Conservation (phyloP, 23 tunicate genomes). For the Clavelina lepadiformis region DNA sequence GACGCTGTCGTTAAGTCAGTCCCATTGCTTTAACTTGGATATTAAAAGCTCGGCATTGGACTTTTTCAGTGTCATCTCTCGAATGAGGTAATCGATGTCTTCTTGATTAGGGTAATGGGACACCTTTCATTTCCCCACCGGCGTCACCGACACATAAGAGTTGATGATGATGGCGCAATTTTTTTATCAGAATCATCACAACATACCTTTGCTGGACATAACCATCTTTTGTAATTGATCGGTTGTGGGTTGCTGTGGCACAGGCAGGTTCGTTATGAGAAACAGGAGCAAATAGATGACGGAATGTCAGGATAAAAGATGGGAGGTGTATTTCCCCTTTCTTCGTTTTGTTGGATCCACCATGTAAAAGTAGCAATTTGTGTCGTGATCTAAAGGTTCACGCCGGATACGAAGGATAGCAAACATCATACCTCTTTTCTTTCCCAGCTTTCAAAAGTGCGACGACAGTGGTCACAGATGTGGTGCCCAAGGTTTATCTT, state of each 20-base stretch:
- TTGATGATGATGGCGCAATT: constrained; percentile 4
- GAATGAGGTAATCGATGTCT: constrained; percentile 7
- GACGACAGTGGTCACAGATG: constrained; percentile 10
- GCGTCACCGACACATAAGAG: neutral
- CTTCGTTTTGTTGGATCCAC: too few relatives aligned
- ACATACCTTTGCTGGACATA: constrained; percentile 11
- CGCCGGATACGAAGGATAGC: constrained; percentile 14
- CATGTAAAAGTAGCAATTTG: constrained; percentile 12
- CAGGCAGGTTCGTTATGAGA: constrained; percentile 4
- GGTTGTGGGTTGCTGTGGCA: constrained; percentile 12
- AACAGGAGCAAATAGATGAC: too few relatives aligned
- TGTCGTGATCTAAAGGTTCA: constrained; percentile 10
- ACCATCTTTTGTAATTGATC: too few relatives aligned
- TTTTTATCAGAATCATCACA: constrained; percentile 2
- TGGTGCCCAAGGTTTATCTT: too few relatives aligned
- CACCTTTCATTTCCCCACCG: neutral
- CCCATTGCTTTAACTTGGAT: too few relatives aligned
- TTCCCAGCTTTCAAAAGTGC: constrained; percentile 4
- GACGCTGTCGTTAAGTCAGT: constrained; percentile 7
- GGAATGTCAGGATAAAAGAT: constrained; percentile 1
- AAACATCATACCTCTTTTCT: constrained; percentile 6
- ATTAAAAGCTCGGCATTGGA: constrained; percentile 18
- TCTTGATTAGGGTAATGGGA: constrained; percentile 14
- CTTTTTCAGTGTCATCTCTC: constrained; percentile 14
- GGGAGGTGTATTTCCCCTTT: constrained; percentile 6